Base-by-base conservation (phyloP, 2,797 vertebrate species). In the Galaxias olidus region DNA sequence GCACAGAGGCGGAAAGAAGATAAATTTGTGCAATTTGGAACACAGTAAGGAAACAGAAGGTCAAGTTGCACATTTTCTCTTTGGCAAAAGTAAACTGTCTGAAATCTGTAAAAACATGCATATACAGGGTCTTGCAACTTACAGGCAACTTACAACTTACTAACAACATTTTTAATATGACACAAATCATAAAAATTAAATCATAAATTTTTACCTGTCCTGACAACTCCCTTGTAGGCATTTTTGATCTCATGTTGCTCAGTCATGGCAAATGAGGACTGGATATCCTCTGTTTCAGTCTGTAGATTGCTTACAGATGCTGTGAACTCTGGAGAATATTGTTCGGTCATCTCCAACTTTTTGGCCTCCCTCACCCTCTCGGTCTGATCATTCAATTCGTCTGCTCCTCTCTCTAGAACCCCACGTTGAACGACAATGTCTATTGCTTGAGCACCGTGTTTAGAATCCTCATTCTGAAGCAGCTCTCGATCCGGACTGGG, bases 131-230 rank as follows among this genome's bases (percentile, higher is more conserved):
- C 30, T 30, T 30, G 30, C 30, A 30, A 30, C 30, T 2, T 2
- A 30, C 30, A 6, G 30, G 3, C 30, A 30, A 30, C 30, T n/a
- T n/a, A n/a, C n/a, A n/a, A n/a, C n/a, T n/a, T n/a, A n/a, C n/a
- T n/a, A n/a, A 30, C 6, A 30, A 30, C 30, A 30, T 30, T 30
- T 2, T 30, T 30, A 30, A 30, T 6, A 3, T 30, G 30, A 30
- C 30, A 30, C 30, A 30, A 2, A 30, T 30, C 30, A 30, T 6
- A 30, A 2, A 30, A 2, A 30, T 30, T 6, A 2, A 30, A 30
- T 30, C 6, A 6, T 30, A 6, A 30, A 3, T 30, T 30, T 56
- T 62, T 69, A 74, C 72, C 67, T 74, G 53, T 19, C 46, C 46
- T 61, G 47, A 62, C 40, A 10, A 59, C 44, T 15, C 47, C 47